Evolutionary conservation across 2,888 invertebrate species (phyloP).

Genomic region (Metellina segmentata): DNA sequence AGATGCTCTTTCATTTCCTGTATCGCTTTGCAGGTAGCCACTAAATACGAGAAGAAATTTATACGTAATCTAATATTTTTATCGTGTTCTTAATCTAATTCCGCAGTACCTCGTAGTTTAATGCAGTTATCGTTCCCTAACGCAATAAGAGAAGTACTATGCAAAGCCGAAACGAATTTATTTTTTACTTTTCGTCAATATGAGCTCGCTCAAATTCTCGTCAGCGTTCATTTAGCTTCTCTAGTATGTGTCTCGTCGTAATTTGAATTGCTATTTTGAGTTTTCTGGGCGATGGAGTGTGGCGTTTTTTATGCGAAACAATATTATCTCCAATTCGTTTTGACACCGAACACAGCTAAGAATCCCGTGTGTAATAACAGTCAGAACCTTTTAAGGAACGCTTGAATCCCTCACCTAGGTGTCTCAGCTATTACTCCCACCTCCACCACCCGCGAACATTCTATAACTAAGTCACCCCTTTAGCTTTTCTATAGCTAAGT

Average conservation of each 20-base stretch:
- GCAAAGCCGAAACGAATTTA: not conserved
- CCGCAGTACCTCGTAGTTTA: conserved; percentile 9
- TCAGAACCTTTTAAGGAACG: no score
- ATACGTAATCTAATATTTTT: conserved; percentile 39
- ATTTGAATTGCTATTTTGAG: not conserved
- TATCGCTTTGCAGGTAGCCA: not conserved
- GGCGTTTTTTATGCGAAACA: not conserved
- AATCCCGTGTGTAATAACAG: no score
- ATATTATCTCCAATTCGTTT: not conserved
- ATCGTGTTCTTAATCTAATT: conserved; percentile 49
- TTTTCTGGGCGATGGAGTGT: not conserved
- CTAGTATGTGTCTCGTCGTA: not conserved
- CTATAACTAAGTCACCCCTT: no score
- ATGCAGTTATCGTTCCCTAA: conserved; percentile 23
- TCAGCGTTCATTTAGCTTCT: not conserved
- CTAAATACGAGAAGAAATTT: conserved; percentile 36
- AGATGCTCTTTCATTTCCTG: conserved; percentile 13
- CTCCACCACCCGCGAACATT: no score
- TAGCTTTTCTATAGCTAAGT: no score
- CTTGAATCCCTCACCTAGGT: no score
- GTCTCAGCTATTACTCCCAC: no score
- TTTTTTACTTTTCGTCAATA: not conserved
- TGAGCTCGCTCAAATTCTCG: not conserved
- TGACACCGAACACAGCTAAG: no score
- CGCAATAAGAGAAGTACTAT: not conserved